These are phyloP conservation scores for Heliconius aoede DNA, from an alignment of 2,888 invertebrate genomes.

Conservation along the genomic window DNA sequence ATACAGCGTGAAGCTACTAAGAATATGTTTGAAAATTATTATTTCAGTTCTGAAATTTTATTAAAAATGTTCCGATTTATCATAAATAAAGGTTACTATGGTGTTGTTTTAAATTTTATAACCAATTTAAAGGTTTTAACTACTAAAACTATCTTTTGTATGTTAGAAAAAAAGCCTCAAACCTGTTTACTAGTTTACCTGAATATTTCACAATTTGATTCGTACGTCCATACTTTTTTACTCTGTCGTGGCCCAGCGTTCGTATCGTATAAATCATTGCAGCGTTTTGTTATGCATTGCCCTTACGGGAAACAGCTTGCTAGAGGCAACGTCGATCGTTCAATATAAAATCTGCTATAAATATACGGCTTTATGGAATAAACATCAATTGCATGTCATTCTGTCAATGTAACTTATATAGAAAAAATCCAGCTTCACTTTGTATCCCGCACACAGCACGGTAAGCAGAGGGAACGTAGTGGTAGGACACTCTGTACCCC, in stretches of 20 bases:
- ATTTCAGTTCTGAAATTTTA: too few relatives aligned
- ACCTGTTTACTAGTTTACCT: background rate
- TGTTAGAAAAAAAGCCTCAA: background rate
- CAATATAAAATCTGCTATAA: background rate
- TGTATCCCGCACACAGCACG: too few relatives aligned
- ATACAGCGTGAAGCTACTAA: too few relatives aligned
- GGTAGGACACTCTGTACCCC: too few relatives aligned
- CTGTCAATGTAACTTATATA: background rate
- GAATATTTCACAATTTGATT: conserved; percentile 8
- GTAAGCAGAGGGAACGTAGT: too few relatives aligned
- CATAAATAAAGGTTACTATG: too few relatives aligned
- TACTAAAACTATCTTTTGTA: too few relatives aligned
- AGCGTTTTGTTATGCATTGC: conserved; percentile 2
- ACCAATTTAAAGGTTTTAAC: too few relatives aligned
- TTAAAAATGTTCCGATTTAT: too few relatives aligned
- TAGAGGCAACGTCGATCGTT: background rate
- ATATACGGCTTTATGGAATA: background rate
- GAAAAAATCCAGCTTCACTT: too few relatives aligned
- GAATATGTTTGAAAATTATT: too few relatives aligned
- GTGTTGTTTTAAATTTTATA: too few relatives aligned
- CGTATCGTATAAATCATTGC: conserved; percentile 11
- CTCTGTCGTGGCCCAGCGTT: background rate
- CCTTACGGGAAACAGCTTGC: conserved; percentile 10
- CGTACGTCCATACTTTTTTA: background rate
- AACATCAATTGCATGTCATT: background rate